Conservation (phyloP, 1,140 invertebrate species). For the Cotesia chilonis region DNA sequence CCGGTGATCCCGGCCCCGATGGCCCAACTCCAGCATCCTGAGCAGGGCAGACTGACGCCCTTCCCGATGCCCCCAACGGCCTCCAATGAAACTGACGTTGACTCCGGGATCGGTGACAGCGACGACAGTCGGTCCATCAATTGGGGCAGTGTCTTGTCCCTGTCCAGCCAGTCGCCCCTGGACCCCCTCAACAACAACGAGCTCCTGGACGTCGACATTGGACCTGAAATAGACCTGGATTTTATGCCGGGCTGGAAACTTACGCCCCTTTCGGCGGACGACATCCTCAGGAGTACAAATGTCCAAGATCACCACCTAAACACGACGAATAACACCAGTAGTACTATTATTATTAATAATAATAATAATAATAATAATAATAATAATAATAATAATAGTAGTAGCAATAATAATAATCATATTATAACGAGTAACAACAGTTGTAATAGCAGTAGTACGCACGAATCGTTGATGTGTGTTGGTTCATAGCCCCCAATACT, state of each 20-base stretch:
- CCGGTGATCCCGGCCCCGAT: constrained; percentile 58
- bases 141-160: constrained; percentile 88
- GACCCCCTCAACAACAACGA: constrained; percentile 85
- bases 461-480: constrained; percentile 64
- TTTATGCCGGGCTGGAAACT: constrained; percentile 74
- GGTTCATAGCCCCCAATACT: constrained; percentile 64
- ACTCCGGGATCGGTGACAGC: constrained; percentile 81
- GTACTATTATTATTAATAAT: neutral
- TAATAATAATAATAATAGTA: too few species aligned
- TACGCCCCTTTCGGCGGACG: constrained; percentile 73
- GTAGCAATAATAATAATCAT: too few species aligned
- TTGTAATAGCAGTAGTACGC: constrained; percentile 56
- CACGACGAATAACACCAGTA: constrained; percentile 35
- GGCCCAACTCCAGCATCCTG: constrained; percentile 61
- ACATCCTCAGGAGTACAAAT: constrained; percentile 69
- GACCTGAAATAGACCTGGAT: constrained; percentile 67
- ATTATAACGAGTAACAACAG: constrained; percentile 17
- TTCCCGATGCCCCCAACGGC: constrained; percentile 67
- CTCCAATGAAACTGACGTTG: constrained; percentile 70
- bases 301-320: constrained; percentile 23
- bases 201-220: constrained; percentile 70
- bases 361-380: too few species aligned
- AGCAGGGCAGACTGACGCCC: constrained; percentile 72
- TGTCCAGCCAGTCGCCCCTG: constrained; percentile 83
- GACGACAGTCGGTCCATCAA: constrained; percentile 81